Conservation (phyloP, 2,113 vertebrate genomes). For the Ascaphus truei region DNA sequence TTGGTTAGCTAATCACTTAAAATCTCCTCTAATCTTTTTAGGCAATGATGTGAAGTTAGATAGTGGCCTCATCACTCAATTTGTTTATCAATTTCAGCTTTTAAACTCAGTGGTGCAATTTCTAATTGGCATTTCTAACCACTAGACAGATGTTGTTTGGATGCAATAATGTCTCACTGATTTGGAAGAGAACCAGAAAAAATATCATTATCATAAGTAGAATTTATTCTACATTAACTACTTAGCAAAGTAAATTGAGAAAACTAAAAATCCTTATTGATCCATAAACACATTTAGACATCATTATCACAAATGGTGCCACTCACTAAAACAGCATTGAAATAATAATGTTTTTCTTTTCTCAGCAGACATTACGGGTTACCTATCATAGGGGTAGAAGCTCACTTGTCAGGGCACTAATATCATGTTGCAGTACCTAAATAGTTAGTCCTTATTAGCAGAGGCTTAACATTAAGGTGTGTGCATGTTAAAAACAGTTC, state of each 20-base stretch:
- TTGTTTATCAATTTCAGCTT: slow-evolving; percentile 32
- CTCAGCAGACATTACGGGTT: neutral
- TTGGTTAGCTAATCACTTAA: too few relatives aligned
- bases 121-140: slow-evolving; percentile 15
- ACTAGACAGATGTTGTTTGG: slow-evolving; percentile 34
- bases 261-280: neutral
- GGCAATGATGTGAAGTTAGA: neutral
- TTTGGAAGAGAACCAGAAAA: slow-evolving; percentile 26
- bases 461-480: too few relatives aligned
- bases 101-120: slow-evolving; percentile 16
- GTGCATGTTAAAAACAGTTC: too few relatives aligned
- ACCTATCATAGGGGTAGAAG: neutral
- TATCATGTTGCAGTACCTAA: too few relatives aligned
- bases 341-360: neutral
- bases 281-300: neutral
- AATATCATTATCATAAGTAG: slow-evolving; percentile 16
- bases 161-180: slow-evolving; percentile 27
- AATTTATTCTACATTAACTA: slow-evolving; percentile 18
- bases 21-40: slow-evolving; percentile 4
- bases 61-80: slow-evolving; percentile 34
- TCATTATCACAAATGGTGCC: neutral
- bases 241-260: neutral
- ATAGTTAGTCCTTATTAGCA: too few relatives aligned
- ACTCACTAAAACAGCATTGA: neutral
- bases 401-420: neutral